Percentiles rank a stretch among this genome's conserved stretches.
These are phyloP conservation scores for Hypomecis atomaria DNA, from an alignment of 2,888 invertebrate genomes.

Conservation along the genomic window DNA sequence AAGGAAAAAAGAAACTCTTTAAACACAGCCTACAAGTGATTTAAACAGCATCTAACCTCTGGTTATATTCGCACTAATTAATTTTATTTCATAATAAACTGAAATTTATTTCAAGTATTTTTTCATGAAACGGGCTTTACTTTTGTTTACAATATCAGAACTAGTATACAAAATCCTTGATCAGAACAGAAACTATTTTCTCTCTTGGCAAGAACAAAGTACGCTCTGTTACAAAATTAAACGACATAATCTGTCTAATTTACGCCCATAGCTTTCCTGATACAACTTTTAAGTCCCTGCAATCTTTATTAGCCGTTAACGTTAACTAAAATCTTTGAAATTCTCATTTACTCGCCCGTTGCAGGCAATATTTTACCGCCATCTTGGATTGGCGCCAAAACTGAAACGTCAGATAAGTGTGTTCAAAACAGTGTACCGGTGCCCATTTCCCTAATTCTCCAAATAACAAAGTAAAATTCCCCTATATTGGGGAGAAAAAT, in stretches of 20 bases:
- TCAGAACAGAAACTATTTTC: slow-evolving; percentile 3
- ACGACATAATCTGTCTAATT: slow-evolving; percentile 18
- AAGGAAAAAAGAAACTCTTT: no score
- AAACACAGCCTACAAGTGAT: no score
- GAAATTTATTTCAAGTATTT: no score
- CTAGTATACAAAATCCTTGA: neutral
- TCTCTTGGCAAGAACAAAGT: slow-evolving; percentile 17
- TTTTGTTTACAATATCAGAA: neutral
- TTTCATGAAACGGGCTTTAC: neutral
- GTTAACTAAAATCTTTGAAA: slow-evolving; percentile 26
- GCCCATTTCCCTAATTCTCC: no score
- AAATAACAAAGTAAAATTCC: no score
- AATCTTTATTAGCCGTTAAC: slow-evolving; percentile 25
- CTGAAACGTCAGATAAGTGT: slow-evolving; percentile 39
- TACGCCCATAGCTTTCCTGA: slow-evolving; percentile 19
- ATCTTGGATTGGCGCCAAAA: slow-evolving; percentile 42
- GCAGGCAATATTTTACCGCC: slow-evolving; percentile 32
- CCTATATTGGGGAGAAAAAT: no score
- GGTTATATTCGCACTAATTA: no score
- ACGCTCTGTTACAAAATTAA: slow-evolving; percentile 21
- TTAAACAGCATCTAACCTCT: no score
- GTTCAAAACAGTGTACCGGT: slow-evolving; percentile 4
- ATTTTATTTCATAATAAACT: no score
- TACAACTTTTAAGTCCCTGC: slow-evolving; percentile 25
- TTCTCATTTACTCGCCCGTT: slow-evolving; percentile 17